These are phyloP conservation scores for Cyanoliseus patagonus DNA, from an alignment of 2,113 vertebrate genomes.

Conservation along the genomic window DNA sequence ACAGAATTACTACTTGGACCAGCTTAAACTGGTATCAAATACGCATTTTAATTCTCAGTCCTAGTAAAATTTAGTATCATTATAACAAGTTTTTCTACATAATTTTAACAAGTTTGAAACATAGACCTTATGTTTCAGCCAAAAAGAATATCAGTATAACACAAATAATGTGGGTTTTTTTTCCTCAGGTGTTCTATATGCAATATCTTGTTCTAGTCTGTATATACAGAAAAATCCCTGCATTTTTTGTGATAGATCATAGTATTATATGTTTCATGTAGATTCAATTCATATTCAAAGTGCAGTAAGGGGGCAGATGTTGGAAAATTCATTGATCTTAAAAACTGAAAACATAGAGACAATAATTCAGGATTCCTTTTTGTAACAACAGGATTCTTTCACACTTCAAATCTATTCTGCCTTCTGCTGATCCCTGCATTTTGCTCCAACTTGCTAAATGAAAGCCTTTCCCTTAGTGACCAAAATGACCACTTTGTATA, in stretches of 20 bases:
- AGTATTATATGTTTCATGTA: neutral
- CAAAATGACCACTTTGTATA: conserved; percentile 39
- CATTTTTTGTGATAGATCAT: neutral
- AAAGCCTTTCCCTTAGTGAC: conserved; percentile 28
- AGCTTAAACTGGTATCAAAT: neutral
- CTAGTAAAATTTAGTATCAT: neutral
- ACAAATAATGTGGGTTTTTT: neutral
- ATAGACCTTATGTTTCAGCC: neutral
- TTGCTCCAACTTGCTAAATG: conserved; percentile 29
- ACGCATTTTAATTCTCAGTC: neutral
- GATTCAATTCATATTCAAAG: neutral
- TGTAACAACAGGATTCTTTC: neutral
- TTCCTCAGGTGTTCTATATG: neutral
- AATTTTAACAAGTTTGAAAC: neutral
- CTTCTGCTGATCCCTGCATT: conserved; percentile 50
- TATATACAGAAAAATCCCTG: neutral
- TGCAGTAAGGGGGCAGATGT: neutral
- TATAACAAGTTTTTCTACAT: neutral
- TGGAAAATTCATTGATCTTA: conserved; percentile 16
- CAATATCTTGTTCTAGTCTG: neutral
- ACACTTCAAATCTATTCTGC: neutral
- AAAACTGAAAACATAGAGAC: neutral
- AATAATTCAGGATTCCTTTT: conserved; percentile 35
- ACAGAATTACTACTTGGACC: neutral
- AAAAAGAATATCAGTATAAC: neutral